Evolutionary conservation across 37 sponge, comb jelly and placozoan species (phyloP).

Genomic region (Eunapius fragilis): DNA sequence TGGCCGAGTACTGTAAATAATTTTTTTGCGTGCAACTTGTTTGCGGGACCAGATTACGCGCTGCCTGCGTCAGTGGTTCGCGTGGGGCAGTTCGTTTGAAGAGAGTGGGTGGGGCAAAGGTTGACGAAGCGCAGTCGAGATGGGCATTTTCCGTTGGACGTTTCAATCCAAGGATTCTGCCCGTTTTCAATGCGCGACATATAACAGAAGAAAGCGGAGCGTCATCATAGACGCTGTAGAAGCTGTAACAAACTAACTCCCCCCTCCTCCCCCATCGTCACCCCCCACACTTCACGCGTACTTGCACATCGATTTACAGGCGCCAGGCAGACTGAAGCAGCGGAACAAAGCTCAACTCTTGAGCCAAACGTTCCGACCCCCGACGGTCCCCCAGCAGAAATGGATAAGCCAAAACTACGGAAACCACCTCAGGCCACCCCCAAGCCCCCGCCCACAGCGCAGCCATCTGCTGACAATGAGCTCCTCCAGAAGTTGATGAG

Average conservation of each 20-base stretch:
- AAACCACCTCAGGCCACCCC: constrained; percentile 8
- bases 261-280: not conserved
- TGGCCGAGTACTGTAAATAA: too few species aligned
- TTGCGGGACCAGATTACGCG: too few species aligned
- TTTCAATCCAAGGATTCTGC: too few species aligned
- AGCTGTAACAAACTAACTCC: not conserved
- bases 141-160: too few species aligned
- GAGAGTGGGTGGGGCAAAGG: too few species aligned
- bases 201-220: too few species aligned
- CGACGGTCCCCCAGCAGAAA: not conserved
- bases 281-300: not conserved
- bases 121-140: too few species aligned
- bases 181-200: too few species aligned
- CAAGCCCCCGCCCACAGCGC: constrained; percentile 19
- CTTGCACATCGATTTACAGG: not conserved
- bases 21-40: too few species aligned
- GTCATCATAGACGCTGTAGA: too few species aligned
- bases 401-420: constrained; percentile 14
- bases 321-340: not conserved
- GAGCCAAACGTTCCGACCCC: not conserved
- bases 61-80: too few species aligned
- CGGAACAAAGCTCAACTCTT: not conserved
- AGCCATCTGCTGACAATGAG: constrained; percentile 49
- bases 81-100: too few species aligned
- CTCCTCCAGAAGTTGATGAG: constrained; percentile 56